phyloP scores from a whole-genome alignment of 2,113 vertebrate species.

The Oncorhynchus gorbuscha region DNA sequence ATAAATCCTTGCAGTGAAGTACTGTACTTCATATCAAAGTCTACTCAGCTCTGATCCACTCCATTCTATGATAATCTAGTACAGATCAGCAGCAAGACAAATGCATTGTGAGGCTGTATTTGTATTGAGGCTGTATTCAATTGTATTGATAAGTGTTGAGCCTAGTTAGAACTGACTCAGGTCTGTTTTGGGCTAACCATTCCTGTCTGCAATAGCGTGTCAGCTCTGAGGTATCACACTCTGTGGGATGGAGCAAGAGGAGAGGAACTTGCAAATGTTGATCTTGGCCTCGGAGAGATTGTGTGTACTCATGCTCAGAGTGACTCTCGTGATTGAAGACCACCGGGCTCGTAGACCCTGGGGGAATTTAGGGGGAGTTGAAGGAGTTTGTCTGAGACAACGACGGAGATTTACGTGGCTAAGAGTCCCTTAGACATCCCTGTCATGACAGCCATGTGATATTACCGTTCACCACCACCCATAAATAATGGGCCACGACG shows the following conservation, averaged over 20 bases:
- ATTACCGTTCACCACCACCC: constrained; percentile 17
- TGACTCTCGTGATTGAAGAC: constrained; percentile 37
- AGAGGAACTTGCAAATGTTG: constrained; percentile 30
- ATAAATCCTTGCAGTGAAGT: no score
- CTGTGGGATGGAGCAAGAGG: constrained; percentile 13
- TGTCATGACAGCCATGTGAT: constrained; percentile 52
- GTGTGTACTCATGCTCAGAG: neutral
- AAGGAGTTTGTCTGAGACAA: constrained; percentile 35
- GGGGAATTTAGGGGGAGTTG: constrained; percentile 11
- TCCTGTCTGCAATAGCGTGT: constrained; percentile 5
- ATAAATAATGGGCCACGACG: constrained; percentile 57
- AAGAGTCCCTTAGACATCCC: constrained; percentile 46
- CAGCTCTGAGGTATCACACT: constrained; percentile 29
- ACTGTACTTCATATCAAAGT: no score
- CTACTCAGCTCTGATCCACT: no score
- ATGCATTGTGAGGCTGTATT: no score
- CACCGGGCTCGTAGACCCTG: constrained; percentile 1
- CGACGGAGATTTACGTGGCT: constrained; percentile 24
- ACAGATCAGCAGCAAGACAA: no score
- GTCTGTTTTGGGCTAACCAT: no score
- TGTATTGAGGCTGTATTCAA: no score
- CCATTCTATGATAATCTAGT: no score
- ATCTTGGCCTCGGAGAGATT: constrained; percentile 17
- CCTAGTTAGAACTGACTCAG: no score
- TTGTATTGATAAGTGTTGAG: no score